Conservation (phyloP, 2,113 vertebrate species). For the Neopipo cinnamomea region DNA sequence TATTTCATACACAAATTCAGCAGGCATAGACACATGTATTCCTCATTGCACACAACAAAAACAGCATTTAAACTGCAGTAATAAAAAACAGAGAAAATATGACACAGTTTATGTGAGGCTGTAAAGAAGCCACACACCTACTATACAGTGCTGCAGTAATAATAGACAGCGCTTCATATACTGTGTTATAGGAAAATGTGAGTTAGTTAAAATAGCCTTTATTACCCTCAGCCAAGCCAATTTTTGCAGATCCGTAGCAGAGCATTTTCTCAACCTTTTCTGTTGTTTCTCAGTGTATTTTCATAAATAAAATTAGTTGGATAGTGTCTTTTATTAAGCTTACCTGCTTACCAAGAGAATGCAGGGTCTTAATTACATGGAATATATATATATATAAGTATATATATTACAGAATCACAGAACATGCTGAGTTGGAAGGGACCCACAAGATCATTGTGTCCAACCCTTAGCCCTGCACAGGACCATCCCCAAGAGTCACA, state of each 20-base stretch:
- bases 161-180: slow-evolving; percentile 29
- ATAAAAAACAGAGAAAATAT: slow-evolving; percentile 43
- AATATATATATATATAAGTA: background rate
- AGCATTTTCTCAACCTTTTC: background rate
- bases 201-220: slow-evolving; percentile 47
- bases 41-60: slow-evolving; percentile 32
- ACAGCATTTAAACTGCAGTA: slow-evolving; percentile 28
- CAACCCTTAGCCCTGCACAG: background rate
- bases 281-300: background rate
- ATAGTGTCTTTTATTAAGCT: background rate
- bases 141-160: background rate
- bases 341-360: background rate
- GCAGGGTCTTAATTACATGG: background rate
- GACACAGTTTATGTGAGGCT: slow-evolving; percentile 39
- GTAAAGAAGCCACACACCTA: slow-evolving; percentile 50
- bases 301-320: background rate
- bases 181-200: slow-evolving; percentile 31
- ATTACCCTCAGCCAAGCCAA: background rate
- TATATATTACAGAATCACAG: background rate
- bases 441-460: background rate
- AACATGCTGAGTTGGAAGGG: background rate
- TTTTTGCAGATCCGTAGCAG: background rate
- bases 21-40: slow-evolving; percentile 20
- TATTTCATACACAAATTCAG: background rate
- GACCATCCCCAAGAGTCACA: background rate